A percentile compares a stretch with the other conserved stretches of the same genome.
Evolutionary conservation across 2,797 vertebrate genomes (phyloP).

Genomic region (Protosalanx chinensis): DNA sequence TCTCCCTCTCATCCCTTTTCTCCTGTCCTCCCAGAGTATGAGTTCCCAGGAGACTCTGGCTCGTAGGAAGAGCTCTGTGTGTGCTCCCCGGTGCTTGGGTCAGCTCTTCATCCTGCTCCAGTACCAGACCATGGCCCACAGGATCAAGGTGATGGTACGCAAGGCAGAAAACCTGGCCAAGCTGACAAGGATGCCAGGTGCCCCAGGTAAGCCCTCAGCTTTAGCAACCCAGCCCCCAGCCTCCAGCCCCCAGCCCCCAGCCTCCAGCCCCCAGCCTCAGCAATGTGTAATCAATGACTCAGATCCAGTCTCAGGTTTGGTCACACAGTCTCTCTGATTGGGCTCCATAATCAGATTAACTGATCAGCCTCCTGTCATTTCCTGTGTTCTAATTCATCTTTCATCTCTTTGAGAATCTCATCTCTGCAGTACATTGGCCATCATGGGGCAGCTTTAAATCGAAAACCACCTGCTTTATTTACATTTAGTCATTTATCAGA

Average conservation of each 20-base stretch:
- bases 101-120: slow-evolving; percentile 80
- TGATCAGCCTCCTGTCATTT: slow-evolving; percentile 5
- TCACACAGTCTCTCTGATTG: not conserved
- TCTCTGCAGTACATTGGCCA: not conserved
- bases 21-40: slow-evolving; percentile 60
- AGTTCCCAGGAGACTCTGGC: slow-evolving; percentile 71
- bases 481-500: no score
- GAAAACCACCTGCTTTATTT: not conserved
- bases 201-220: not conserved
- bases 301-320: not conserved
- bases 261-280: not conserved
- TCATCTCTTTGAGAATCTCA: not conserved
- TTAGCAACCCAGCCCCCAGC: not conserved
- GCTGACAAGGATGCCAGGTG: slow-evolving; percentile 74
- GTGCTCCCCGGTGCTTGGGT: slow-evolving; percentile 57
- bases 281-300: not conserved
- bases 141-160: slow-evolving; percentile 81
- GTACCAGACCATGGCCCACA: slow-evolving; percentile 75
- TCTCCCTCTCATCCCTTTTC: not conserved
- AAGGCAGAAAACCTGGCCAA: slow-evolving; percentile 78
- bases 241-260: not conserved
- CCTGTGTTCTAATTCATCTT: not conserved
- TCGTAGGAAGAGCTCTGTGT: slow-evolving; percentile 38
- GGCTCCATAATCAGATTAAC: not conserved
- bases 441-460: not conserved